phyloP scores from a whole-genome alignment of 2,797 vertebrate genomes.

The Manis crassicaudata region DNA sequence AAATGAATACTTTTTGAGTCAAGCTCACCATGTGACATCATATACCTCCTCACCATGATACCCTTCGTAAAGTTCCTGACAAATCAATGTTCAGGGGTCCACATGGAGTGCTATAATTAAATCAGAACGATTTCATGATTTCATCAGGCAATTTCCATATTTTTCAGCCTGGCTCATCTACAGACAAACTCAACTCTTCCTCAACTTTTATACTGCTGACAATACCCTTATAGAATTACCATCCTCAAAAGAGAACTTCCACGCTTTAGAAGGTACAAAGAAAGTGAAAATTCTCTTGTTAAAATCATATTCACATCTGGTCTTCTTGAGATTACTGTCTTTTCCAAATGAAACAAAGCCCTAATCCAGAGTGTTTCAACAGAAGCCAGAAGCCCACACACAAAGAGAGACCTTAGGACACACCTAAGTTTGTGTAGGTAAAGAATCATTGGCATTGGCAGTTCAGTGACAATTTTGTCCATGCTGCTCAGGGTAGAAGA shows the following conservation, averaged over 20 bases:
- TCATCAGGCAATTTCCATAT: neutral
- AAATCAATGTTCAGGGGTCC: neutral
- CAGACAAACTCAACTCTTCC: neutral
- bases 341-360: conserved; percentile 22
- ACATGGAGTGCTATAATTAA: neutral
- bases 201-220: neutral
- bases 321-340: conserved; percentile 43
- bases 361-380: conserved; percentile 7
- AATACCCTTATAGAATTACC: neutral
- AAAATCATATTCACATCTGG: conserved; percentile 43
- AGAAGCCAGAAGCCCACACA: neutral
- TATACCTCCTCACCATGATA: neutral
- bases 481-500: neutral
- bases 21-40: neutral
- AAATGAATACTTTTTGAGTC: neutral
- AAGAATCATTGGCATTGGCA: conserved; percentile 26
- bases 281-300: conserved; percentile 46
- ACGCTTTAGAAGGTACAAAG: neutral
- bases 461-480: neutral
- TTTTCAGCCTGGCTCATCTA: neutral
- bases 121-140: neutral
- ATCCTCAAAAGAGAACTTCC: neutral
- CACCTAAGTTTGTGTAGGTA: neutral
- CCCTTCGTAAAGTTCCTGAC: neutral
- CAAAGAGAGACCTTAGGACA: conserved; percentile 5